These are phyloP conservation scores for Pseudoips prasinana DNA, from an alignment of 2,888 invertebrate species.

Conservation along the genomic window DNA sequence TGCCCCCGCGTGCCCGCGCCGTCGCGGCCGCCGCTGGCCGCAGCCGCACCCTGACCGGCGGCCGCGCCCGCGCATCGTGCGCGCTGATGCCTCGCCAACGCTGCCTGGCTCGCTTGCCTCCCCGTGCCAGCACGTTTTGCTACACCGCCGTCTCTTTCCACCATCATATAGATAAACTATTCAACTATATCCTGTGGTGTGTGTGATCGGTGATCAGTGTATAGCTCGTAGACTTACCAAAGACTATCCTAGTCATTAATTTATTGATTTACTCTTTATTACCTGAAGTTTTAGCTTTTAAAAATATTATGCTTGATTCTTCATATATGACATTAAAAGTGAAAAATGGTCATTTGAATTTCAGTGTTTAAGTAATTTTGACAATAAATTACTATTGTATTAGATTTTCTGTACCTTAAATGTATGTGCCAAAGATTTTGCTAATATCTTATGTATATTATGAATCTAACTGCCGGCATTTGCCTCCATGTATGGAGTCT, in stretches of 20 bases:
- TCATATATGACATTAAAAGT: too few relatives aligned
- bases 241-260: conserved; percentile 35
- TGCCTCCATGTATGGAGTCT: too few relatives aligned
- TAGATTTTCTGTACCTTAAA: too few relatives aligned
- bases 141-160: conserved; percentile 45
- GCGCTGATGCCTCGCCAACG: conserved; percentile 68
- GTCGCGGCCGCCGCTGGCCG: conserved; percentile 66
- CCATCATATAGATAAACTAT: conserved; percentile 30
- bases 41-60: conserved; percentile 75
- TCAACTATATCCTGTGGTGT: too few relatives aligned
- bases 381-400: conserved; percentile 36
- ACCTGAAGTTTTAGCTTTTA: too few relatives aligned
- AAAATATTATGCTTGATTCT: too few relatives aligned
- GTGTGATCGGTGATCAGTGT: neutral
- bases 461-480: too few relatives aligned
- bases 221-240: conserved; percentile 14
- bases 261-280: conserved; percentile 10
- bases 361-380: conserved; percentile 33
- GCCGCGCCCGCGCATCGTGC: conserved; percentile 63
- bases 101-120: conserved; percentile 68
- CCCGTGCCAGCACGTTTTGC: conserved; percentile 55
- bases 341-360: conserved; percentile 7
- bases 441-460: too few relatives aligned
- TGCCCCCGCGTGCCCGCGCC: conserved; percentile 85
- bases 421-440: too few relatives aligned